A percentile compares a stretch with the other conserved stretches of the same genome.
phyloP scores from a whole-genome alignment of 1,140 invertebrate genomes.

The Cydia splendana region DNA sequence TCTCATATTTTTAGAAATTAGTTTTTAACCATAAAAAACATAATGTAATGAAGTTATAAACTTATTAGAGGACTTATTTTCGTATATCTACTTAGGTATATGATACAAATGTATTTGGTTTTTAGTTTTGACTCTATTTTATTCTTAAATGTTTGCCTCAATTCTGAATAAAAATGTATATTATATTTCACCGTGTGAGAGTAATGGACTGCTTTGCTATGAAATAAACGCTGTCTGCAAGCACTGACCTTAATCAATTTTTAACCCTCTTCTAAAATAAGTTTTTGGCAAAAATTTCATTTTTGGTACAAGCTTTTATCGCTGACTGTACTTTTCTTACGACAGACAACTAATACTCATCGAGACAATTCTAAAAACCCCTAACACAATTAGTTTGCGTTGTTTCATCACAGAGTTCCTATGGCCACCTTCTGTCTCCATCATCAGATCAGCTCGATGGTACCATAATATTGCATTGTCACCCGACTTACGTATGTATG shows the following conservation, averaged over 20 bases:
- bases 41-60: background rate
- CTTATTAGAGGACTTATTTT: background rate
- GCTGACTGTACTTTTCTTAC: no score
- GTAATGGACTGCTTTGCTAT: constrained; percentile 6
- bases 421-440: no score
- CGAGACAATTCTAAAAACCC: no score
- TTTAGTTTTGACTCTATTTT: no score
- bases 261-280: background rate
- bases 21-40: background rate
- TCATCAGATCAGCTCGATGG: no score
- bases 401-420: no score
- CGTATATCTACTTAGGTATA: background rate
- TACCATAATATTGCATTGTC: no score
- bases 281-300: no score
- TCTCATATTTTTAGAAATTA: background rate
- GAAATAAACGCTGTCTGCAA: constrained; percentile 8
- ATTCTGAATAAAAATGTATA: background rate
- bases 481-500: no score
- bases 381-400: no score
- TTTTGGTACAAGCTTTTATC: no score
- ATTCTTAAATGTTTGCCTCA: background rate
- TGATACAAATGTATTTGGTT: background rate
- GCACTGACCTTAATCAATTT: background rate
- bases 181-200: background rate
- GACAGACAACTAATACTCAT: no score